A percentile compares a stretch with the other conserved stretches of the same genome.
Conservation (phyloP, 2,113 vertebrate species). For the Genyomyrus donnyi region DNA sequence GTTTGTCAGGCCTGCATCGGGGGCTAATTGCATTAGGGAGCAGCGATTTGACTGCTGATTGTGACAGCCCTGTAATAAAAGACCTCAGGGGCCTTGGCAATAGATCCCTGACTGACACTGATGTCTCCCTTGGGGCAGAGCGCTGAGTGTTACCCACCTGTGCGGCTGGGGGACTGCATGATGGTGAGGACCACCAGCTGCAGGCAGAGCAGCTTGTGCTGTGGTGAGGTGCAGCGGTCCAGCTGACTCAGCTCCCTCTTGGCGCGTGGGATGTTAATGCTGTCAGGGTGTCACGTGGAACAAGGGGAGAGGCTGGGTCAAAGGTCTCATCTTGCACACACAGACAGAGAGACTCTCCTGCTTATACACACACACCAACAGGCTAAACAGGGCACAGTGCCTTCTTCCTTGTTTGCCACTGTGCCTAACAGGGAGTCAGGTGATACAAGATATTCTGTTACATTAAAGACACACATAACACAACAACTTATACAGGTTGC, state of each 20-base stretch:
- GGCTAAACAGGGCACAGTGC: not conserved
- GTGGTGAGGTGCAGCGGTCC: constrained; percentile 80
- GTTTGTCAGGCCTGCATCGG: constrained; percentile 19
- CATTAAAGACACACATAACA: not conserved
- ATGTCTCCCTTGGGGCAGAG: not conserved
- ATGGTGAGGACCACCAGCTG: constrained; percentile 74
- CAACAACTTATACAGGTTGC: not conserved
- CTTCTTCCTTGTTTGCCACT: not conserved
- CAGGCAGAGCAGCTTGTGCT: constrained; percentile 87
- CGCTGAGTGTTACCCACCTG: constrained; percentile 59
- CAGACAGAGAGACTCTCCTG: not conserved
- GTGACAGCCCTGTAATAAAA: not conserved
- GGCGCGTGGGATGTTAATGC: constrained; percentile 85
- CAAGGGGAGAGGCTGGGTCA: not conserved
- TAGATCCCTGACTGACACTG: not conserved
- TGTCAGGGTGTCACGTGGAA: constrained; percentile 35
- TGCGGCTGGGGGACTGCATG: constrained; percentile 74
- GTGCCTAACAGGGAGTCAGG: not conserved
- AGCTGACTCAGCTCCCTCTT: constrained; percentile 84
- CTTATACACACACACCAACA: not conserved
- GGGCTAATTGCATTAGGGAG: constrained; percentile 34
- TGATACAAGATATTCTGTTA: not conserved
- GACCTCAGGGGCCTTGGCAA: not conserved
- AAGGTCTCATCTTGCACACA: not conserved
- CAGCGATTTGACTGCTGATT: not conserved